A percentile compares a stretch with the other conserved stretches of the same genome.
Conservation (phyloP, 2,113 vertebrate genomes). For the Eleginops maclovinus region DNA sequence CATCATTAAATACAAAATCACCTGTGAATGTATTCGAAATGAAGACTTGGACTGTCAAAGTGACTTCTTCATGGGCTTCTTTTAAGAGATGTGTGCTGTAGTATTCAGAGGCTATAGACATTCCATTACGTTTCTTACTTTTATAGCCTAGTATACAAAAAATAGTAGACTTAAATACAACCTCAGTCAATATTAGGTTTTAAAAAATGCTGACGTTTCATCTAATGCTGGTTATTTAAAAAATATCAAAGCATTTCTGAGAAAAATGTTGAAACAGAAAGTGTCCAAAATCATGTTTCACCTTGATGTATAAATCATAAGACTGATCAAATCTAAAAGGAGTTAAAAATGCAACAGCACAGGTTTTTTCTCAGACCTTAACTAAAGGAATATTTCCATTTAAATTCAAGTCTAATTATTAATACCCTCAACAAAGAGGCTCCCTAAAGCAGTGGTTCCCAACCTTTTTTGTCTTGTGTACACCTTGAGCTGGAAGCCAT, state of each 20-base stretch:
- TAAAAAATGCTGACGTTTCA: background rate
- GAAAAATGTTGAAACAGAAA: slow-evolving; percentile 3
- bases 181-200: background rate
- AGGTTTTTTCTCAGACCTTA: background rate
- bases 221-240: background rate
- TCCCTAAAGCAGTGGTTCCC: too few species aligned
- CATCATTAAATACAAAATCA: slow-evolving; percentile 39
- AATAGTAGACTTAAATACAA: background rate
- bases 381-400: background rate
- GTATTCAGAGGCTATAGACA: background rate
- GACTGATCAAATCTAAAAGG: background rate
- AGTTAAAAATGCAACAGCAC: slow-evolving; percentile 27
- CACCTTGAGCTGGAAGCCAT: too few species aligned
- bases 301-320: slow-evolving; percentile 31
- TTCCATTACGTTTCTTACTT: too few species aligned
- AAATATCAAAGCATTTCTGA: slow-evolving; percentile 7
- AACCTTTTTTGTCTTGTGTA: too few species aligned
- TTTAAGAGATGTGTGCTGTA: background rate
- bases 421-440: background rate
- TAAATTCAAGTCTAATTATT: background rate
- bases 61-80: slow-evolving; percentile 8
- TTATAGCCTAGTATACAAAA: too few species aligned
- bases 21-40: slow-evolving; percentile 26
- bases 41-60: slow-evolving; percentile 15
- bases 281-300: background rate